Evolutionary conservation across 2,797 vertebrate species (phyloP).

Genomic region (Antennarius maculatus): DNA sequence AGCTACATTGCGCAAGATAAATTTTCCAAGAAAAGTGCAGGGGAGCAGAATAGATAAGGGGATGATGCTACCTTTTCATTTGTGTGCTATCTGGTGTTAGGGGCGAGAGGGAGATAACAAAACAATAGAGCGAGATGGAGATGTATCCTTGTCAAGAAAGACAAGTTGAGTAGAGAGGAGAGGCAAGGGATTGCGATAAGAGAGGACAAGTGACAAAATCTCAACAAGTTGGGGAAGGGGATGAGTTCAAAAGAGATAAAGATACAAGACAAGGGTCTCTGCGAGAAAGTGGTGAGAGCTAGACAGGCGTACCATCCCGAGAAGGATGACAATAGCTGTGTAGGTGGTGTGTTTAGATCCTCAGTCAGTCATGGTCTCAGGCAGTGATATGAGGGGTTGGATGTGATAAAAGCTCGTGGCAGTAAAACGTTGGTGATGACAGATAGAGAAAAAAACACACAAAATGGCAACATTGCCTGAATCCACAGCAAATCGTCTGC

Average conservation of each 20-base stretch:
- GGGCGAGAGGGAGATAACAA: conserved; percentile 38
- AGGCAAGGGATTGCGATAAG: not conserved
- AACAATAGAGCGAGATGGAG: conserved; percentile 21
- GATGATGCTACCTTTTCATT: conserved; percentile 38
- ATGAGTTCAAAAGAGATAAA: conserved; percentile 28
- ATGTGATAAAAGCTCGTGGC: conserved; percentile 36
- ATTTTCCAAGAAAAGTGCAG: conserved; percentile 24
- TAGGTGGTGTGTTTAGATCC: conserved; percentile 13
- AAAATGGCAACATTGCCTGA: conserved; percentile 39
- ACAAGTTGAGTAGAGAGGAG: not conserved
- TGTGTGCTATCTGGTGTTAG: conserved; percentile 37
- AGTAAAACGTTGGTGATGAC: conserved; percentile 33
- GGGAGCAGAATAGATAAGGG: conserved; percentile 28
- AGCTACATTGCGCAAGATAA: conserved; percentile 28
- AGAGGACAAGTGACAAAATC: conserved; percentile 5
- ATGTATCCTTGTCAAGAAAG: conserved; percentile 13
- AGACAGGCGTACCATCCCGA: conserved; percentile 31
- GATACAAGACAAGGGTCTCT: conserved; percentile 14
- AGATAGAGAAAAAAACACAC: conserved; percentile 6
- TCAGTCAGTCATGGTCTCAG: conserved; percentile 33
- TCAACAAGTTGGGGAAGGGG: not conserved
- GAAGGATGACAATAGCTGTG: conserved; percentile 23
- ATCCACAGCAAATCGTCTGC: conserved; percentile 52
- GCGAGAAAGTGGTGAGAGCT: conserved; percentile 19
- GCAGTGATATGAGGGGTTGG: conserved; percentile 20